Evolutionary conservation across 2,888 invertebrate species (phyloP).

Genomic region (Cephus pulcher): DNA sequence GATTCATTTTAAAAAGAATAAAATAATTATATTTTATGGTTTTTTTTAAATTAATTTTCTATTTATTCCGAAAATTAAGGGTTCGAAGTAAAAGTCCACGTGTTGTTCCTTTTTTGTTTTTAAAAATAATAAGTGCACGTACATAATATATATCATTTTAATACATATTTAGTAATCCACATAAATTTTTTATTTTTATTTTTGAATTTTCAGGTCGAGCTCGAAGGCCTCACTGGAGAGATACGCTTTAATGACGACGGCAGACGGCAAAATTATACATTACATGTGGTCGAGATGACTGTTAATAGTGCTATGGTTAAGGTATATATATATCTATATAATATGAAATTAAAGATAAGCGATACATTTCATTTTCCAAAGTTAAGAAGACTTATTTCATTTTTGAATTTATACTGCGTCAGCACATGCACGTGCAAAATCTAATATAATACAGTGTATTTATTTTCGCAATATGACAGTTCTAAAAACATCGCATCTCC

Average conservation of each 20-base stretch:
- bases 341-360: not conserved
- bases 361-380: not conserved
- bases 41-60: not conserved
- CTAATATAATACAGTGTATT: not conserved
- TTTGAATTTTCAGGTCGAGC: constrained; percentile 78
- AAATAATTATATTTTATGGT: too few species aligned
- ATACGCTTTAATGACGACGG: constrained; percentile 93
- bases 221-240: constrained; percentile 91
- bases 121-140: not conserved
- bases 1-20: not conserved
- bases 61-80: not conserved
- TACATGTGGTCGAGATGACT: constrained; percentile 94
- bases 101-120: not conserved
- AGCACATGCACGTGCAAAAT: not conserved
- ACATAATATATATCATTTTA: not conserved
- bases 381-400: not conserved
- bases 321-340: constrained; percentile 65
- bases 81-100: not conserved
- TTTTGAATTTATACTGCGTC: not conserved
- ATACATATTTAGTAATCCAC: not conserved
- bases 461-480: not conserved
- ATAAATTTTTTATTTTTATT: constrained; percentile 1
- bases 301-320: constrained; percentile 93
- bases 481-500: not conserved
- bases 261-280: constrained; percentile 86